Evolutionary conservation across 2,888 invertebrate genomes (phyloP).

Genomic region (Andrena flavipes): DNA sequence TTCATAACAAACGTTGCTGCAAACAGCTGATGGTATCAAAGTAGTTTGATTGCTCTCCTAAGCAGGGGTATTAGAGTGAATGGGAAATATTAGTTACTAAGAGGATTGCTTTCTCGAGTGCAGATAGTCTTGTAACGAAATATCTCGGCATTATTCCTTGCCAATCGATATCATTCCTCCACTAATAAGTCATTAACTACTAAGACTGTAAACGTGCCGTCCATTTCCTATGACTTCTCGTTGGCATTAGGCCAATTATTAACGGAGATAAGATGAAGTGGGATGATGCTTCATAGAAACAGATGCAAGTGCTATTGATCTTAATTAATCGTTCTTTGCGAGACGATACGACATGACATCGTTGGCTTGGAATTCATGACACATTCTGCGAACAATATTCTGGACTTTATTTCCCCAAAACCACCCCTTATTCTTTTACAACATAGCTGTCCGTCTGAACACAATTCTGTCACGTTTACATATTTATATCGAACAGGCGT

Average conservation of each 20-base stretch:
- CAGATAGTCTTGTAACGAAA: constrained; percentile 26
- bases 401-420: not conserved
- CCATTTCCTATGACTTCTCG: constrained; percentile 28
- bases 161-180: not conserved
- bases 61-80: not conserved
- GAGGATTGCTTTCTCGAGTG: not conserved
- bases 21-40: not conserved
- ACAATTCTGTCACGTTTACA: no score
- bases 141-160: constrained; percentile 11
- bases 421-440: no score
- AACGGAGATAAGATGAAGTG: constrained; percentile 21
- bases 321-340: constrained; percentile 25
- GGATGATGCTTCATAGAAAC: constrained; percentile 19
- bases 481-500: no score
- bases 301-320: constrained; percentile 30
- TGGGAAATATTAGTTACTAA: not conserved
- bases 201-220: constrained; percentile 27
- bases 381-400: not conserved
- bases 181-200: constrained; percentile 47
- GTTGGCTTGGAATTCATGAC: not conserved
- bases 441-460: no score
- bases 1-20: no score
- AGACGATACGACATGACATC: constrained; percentile 3
- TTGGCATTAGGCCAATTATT: constrained; percentile 53
- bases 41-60: not conserved